Base-by-base conservation (phyloP, 2,113 vertebrate genomes). In the Sylvietta virens region DNA sequence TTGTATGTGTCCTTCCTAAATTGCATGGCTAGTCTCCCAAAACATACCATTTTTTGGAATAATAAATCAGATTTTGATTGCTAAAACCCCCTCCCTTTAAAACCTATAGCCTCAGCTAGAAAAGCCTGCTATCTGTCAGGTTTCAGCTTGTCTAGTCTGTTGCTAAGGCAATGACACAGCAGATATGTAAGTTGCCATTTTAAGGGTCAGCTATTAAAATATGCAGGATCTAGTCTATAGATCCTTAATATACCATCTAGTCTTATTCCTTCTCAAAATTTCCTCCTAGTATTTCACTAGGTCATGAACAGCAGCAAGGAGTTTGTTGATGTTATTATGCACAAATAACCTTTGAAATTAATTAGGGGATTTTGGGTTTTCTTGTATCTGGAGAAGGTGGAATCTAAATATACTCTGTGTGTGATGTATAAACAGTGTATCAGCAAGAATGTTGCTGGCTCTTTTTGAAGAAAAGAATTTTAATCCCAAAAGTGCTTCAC, bases 131-230 rank as follows among this genome's bases (percentile, higher is more conserved):
- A 1, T 82, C n/a, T 81, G 31, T 77, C 65, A 84, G 69, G 74
- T 65, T 94, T 76, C 77, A 79, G 72, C 44, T 35, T 1, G 3
- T 60, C 51, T 67, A 15, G 24, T 48, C 57, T 82, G 62, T 86
- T 88, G 88, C 92, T 83, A 74, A 65, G 92, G 88, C 88, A 94
- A 53, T 97, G 96, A 96, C 92, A 71, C 93, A 96, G 95, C 96
- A 96, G 86, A 96, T 95, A 79, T 48, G 82, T 2, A 44, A 93
- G 94, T 82, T 96, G 94, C 94, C 88, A 93, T 97, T 95, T 95
- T 96, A 96, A 92, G 72, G 85, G 86, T 96, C 82, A 94, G 48
- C 40, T 72, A 66, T 53, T 92, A 83, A 88, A 90, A 83, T 76
- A 78, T 0, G 4, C 69, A 28, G 56, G 4, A 11, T 71, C 4